Evolutionary conservation across 2,797 vertebrate genomes (phyloP), one percentile per base, ranked within the genome.

Genomic region (Austrolebias charrua): DNA sequence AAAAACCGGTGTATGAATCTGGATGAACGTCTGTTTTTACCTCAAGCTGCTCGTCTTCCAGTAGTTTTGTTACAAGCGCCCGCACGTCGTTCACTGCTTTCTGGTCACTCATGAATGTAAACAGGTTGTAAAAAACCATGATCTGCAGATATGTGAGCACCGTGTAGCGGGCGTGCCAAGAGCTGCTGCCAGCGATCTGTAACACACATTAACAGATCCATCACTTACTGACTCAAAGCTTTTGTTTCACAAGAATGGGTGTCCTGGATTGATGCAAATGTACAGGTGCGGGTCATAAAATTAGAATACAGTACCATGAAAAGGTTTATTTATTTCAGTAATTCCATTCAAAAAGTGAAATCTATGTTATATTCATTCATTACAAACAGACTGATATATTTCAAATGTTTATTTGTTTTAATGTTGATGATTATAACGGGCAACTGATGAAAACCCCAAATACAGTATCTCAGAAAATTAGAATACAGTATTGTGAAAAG

Each of bases 101-200:
- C 61, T 92, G 89, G 75, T 94, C 94, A 79, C 91, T 95, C 85
- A 98, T 93, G 90, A 98, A 96, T 88, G 95, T 95, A 92, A 99
- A 99, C 71, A 99, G 94, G 91, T 99, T 99, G 92, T 98, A 98
- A 86, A 99, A 99, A 49, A 98, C 96, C 96, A 97, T 97, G 65
- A 95, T 95, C 92, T 99, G 97, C 89, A 98, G 94, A 93, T 98
- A 99, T 86, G 95, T 97, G 85, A 99, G 89, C 66, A 98, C 92
- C 5, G 96, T 96, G 82, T 98, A 98, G 64, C 96, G 93, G 35
- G 96, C 96, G 29, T 99, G 97, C 97, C 97, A 98, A 66, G 97
- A 98, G 92, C 93, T 95, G 89, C 95, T 98, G 86, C 90, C 93
- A 72, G 97, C 94, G 61, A 96, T 98, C 97, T 99, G 89, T 48